These are phyloP conservation scores for Gnathonemus longibarbis DNA, from an alignment of 2,113 vertebrate species.

Conservation along the genomic window DNA sequence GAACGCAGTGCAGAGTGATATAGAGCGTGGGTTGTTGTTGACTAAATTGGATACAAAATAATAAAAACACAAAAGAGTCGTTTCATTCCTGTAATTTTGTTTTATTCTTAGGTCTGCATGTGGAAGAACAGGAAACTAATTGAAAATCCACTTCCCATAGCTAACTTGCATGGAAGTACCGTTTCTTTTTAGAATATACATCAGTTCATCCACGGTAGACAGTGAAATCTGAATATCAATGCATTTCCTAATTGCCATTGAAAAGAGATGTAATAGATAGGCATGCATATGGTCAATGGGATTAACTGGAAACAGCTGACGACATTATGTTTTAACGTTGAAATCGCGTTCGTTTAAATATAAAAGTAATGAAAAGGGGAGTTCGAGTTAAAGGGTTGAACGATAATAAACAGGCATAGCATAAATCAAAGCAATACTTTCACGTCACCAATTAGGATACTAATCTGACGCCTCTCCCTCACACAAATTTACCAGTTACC, in stretches of 20 bases:
- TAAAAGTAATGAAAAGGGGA: background rate
- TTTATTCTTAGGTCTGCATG: background rate
- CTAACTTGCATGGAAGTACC: slow-evolving; percentile 24
- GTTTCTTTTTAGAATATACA: slow-evolving; percentile 59
- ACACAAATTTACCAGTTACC: background rate
- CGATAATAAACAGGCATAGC: background rate
- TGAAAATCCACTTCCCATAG: slow-evolving; percentile 4
- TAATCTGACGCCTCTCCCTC: background rate
- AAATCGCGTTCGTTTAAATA: background rate
- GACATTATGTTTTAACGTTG: background rate
- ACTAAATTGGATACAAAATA: background rate
- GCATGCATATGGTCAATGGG: slow-evolving; percentile 57
- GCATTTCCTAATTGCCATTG: slow-evolving; percentile 54
- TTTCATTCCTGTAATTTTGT: background rate
- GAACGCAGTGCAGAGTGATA: background rate
- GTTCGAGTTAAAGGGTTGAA: background rate
- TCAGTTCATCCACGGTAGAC: slow-evolving; percentile 51
- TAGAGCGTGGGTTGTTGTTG: background rate
- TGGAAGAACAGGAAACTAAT: background rate
- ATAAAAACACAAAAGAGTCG: background rate
- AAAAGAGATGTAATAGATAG: slow-evolving; percentile 63
- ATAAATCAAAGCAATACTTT: background rate
- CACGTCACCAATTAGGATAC: background rate
- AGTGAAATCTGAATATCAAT: slow-evolving; percentile 61
- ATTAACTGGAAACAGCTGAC: slow-evolving; percentile 46